Conservation (phyloP, 2,113 vertebrate genomes). For the Strix uralensis region DNA sequence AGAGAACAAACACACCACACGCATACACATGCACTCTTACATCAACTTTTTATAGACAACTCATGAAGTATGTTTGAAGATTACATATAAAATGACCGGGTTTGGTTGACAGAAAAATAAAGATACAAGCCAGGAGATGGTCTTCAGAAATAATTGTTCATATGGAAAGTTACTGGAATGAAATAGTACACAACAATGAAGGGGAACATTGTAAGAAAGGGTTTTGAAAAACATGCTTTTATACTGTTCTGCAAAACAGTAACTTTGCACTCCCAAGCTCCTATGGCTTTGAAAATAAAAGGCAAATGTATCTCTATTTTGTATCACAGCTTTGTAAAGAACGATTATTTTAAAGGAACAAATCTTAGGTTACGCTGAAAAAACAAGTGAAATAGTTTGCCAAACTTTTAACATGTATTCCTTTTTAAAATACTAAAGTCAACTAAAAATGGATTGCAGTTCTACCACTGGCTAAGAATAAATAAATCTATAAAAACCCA, state of each 20-base stretch:
- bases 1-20: neutral
- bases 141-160: neutral
- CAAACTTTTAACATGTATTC: neutral
- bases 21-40: neutral
- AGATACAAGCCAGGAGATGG: neutral
- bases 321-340: neutral
- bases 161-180: neutral
- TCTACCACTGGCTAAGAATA: neutral
- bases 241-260: neutral
- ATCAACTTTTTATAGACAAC: neutral
- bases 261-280: neutral
- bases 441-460: neutral
- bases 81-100: neutral
- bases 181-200: neutral
- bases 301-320: neutral
- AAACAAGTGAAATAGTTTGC: neutral
- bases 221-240: neutral
- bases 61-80: neutral
- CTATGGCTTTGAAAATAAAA: neutral
- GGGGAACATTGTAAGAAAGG: neutral
- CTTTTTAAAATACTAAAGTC: neutral
- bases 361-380: neutral
- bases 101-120: constrained; percentile 1
- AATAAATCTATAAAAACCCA: neutral
- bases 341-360: neutral